Evolutionary conservation across 92 coral and sea anemone species (phyloP).

Genomic region (Parazoanthus darwini): DNA sequence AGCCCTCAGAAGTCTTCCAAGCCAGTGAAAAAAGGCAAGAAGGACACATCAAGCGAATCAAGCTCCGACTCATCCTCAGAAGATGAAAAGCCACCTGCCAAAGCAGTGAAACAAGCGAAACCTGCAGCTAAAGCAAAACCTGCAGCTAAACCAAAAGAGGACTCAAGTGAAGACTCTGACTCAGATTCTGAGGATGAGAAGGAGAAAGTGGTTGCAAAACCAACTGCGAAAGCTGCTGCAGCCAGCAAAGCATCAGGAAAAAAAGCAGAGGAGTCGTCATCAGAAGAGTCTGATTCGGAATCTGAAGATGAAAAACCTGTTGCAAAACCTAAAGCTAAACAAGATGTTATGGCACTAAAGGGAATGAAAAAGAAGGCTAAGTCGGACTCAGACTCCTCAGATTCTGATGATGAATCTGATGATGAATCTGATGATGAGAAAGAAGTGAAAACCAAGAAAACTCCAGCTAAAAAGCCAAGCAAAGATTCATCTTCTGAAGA

Average conservation of each 20-base stretch:
- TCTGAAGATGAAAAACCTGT: slow-evolving; percentile 47
- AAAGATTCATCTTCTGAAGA: slow-evolving; percentile 41
- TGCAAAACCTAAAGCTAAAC: slow-evolving; percentile 29
- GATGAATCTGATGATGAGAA: slow-evolving; percentile 47
- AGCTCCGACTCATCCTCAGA: slow-evolving; percentile 62
- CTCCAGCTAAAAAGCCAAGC: not conserved
- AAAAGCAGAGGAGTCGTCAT: slow-evolving; percentile 40
- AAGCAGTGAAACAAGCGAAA: slow-evolving; percentile 25
- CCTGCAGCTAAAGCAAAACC: slow-evolving; percentile 11
- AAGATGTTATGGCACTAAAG: slow-evolving; percentile 15
- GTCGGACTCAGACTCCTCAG: slow-evolving; percentile 48
- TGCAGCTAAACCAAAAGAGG: slow-evolving; percentile 34
- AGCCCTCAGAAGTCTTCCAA: slow-evolving; percentile 20
- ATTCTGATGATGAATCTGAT: slow-evolving; percentile 42
- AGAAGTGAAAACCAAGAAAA: slow-evolving; percentile 35
- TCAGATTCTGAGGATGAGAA: slow-evolving; percentile 41
- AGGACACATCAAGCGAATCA: slow-evolving; percentile 53
- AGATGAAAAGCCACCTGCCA: slow-evolving; percentile 39
- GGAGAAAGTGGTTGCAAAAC: slow-evolving; percentile 26
- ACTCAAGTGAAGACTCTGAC: slow-evolving; percentile 36
- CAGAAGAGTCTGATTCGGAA: slow-evolving; percentile 46
- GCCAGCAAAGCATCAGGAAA: slow-evolving; percentile 29
- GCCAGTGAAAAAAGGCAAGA: slow-evolving; percentile 37
- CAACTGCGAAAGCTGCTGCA: not conserved
- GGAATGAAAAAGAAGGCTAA: slow-evolving; percentile 49